Evolutionary conservation across 2,888 invertebrate species (phyloP).

Genomic region (Tachystola acroxantha): DNA sequence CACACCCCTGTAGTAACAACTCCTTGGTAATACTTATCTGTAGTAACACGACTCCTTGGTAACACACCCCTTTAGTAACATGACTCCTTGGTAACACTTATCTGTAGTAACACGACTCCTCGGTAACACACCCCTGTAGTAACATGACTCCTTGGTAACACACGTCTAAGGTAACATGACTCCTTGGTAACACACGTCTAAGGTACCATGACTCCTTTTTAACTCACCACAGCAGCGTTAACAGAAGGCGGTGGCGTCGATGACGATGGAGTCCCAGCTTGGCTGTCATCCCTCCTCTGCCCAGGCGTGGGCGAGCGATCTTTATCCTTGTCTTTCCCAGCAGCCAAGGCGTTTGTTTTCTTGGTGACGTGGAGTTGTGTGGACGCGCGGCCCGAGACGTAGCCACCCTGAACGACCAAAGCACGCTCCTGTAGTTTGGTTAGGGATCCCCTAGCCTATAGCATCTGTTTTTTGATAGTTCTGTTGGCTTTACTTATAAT

Average conservation of each 20-base stretch:
- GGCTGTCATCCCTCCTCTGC: conserved; percentile 27
- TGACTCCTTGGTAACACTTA: too few relatives aligned
- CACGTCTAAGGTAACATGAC: too few relatives aligned
- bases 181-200: too few relatives aligned
- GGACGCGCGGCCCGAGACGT: conserved; percentile 79
- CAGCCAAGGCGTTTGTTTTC: conserved; percentile 86
- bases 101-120: too few relatives aligned
- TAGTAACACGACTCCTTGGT: too few relatives aligned
- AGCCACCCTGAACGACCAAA: conserved; percentile 82
- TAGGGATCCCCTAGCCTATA: conserved; percentile 74
- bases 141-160: too few relatives aligned
- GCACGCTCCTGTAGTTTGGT: conserved; percentile 82
- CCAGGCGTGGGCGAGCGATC: conserved; percentile 50
- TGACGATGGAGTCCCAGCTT: conserved; percentile 39
- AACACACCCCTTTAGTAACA: too few relatives aligned
- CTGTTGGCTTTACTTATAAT: conserved; percentile 50
- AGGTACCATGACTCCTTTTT: too few relatives aligned
- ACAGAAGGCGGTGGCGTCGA: conserved; percentile 58
- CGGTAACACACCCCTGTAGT: too few relatives aligned
- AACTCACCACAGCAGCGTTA: conserved; percentile 48
- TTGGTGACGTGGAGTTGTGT: conserved; percentile 84
- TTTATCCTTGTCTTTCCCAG: conserved; percentile 79
- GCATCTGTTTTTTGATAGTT: conserved; percentile 53
- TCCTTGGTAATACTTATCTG: too few relatives aligned
- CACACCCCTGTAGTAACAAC: too few relatives aligned